phyloP scores from a whole-genome alignment of 1,140 invertebrate species.

The Teleopsis dalmanni region DNA sequence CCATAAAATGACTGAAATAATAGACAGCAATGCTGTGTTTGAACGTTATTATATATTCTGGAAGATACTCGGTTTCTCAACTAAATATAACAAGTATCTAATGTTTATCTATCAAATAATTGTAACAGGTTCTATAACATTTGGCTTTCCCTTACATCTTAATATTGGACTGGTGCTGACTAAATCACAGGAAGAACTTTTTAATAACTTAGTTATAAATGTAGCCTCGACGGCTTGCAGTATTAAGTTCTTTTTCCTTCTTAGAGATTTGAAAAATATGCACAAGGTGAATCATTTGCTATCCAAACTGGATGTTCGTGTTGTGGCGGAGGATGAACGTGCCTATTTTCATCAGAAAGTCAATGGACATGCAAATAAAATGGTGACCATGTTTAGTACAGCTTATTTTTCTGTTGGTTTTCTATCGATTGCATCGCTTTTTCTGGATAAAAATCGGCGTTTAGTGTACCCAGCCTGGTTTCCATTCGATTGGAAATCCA shows the following conservation, averaged over 20 bases:
- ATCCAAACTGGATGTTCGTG: constrained; percentile 15
- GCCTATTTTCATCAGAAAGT: constrained; percentile 8
- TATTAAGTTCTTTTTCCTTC: constrained; percentile 18
- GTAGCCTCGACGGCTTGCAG: constrained; percentile 17
- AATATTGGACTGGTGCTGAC: constrained; percentile 13
- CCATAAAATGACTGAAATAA: no score
- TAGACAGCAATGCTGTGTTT: no score
- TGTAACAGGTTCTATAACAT: constrained; percentile 12
- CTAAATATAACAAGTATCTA: neutral
- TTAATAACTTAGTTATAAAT: constrained; percentile 19
- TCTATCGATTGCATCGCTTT: constrained; percentile 9
- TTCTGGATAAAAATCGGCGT: constrained; percentile 13
- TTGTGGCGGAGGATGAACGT: constrained; percentile 14
- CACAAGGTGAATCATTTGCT: constrained; percentile 12
- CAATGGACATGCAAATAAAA: neutral
- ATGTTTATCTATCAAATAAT: constrained; percentile 5
- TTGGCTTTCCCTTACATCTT: constrained; percentile 20
- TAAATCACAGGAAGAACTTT: neutral
- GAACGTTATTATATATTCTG: no score
- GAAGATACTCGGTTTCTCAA: neutral
- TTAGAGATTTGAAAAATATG: constrained; percentile 14
- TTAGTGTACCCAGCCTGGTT: constrained; percentile 25
- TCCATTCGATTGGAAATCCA: constrained; percentile 19
- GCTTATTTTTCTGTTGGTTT: constrained; percentile 13
- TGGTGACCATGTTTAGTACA: constrained; percentile 15